These are phyloP conservation scores for Centropus bengalensis DNA, from an alignment of 2,113 vertebrate species.

Conservation along the genomic window DNA sequence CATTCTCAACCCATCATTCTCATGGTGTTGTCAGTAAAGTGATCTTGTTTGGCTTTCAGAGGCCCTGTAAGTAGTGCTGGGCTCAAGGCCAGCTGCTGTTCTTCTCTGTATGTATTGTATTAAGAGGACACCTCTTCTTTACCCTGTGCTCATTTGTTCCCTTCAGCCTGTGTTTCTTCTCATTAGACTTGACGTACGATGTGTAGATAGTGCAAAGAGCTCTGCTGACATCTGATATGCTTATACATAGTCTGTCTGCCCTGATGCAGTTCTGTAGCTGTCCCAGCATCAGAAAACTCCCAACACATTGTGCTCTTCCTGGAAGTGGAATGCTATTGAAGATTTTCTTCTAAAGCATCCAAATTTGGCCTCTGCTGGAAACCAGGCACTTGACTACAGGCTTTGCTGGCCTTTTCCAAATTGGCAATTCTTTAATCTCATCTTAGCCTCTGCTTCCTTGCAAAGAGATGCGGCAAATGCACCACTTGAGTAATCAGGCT, in stretches of 20 bases:
- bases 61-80: not conserved
- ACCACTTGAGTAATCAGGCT: rapidly evolving
- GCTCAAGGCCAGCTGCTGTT: constrained; percentile 24
- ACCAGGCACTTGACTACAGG: not conserved
- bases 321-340: constrained; percentile 46
- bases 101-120: not conserved
- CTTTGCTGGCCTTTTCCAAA: constrained; percentile 7
- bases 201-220: constrained; percentile 25
- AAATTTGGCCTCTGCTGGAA: constrained; percentile 18
- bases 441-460: not conserved
- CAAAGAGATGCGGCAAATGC: not conserved
- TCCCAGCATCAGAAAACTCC: not conserved
- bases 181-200: constrained; percentile 22
- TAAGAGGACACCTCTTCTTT: not conserved
- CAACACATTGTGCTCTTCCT: not conserved
- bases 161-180: not conserved
- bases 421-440: not conserved
- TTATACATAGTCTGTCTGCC: constrained; percentile 57
- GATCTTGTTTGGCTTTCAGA: constrained; percentile 13
- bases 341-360: constrained; percentile 49
- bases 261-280: not conserved
- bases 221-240: constrained; percentile 44
- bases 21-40: not conserved
- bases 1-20: not conserved
- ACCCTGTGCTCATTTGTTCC: not conserved